Evolutionary conservation across 2,113 vertebrate species (phyloP).

Genomic region (Calonectris borealis): DNA sequence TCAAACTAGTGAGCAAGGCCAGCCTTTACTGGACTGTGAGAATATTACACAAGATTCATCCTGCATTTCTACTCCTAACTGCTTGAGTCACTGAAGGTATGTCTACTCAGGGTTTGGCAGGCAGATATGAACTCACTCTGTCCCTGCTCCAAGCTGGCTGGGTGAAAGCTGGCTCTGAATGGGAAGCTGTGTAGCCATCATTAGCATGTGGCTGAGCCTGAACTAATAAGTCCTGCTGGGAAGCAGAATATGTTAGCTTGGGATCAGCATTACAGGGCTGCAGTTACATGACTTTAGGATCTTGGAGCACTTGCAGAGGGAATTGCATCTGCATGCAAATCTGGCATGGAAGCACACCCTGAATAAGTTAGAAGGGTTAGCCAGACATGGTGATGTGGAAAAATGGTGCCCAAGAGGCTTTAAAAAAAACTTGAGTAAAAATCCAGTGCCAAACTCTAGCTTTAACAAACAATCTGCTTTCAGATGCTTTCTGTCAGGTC

Average conservation of each 20-base stretch:
- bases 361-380: background rate
- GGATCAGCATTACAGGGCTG: background rate
- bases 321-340: background rate
- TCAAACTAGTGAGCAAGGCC: background rate
- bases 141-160: background rate
- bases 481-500: background rate
- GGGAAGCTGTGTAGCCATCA: background rate
- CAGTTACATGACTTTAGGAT: background rate
- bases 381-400: background rate
- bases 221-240: background rate
- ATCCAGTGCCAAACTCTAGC: background rate
- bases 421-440: background rate
- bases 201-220: background rate
- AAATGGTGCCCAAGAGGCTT: background rate
- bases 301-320: background rate
- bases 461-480: background rate
- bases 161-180: background rate
- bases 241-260: background rate
- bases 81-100: slow-evolving; percentile 45
- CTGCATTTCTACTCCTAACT: background rate
- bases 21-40: background rate
- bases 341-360: background rate
- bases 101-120: slow-evolving; percentile 35
- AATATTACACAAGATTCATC: background rate
- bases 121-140: background rate